Evolutionary conservation across 1,140 invertebrate genomes (phyloP), one percentile per base, ranked within the genome.

Genomic region (Copidosoma floridanum): DNA sequence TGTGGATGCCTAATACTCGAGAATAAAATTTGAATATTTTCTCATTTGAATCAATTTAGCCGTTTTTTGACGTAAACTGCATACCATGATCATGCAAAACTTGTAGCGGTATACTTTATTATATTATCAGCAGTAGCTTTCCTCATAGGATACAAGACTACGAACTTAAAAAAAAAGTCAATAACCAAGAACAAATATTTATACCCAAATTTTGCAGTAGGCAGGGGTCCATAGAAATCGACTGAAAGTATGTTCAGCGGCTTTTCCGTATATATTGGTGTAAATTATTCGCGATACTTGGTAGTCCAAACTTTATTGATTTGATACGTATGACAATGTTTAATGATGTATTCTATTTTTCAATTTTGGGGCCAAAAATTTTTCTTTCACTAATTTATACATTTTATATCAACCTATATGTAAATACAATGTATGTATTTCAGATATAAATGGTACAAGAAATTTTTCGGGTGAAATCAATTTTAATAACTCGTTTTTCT

Each of bases 201-300:
- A 7, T 54, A 21, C 2, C 70, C 63, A 16, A 54, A 65, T 14
- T 47, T 60, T 0, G 65, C 55, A 18, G 44, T 43, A 8, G 70
- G 70, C 14, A 75, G 40, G 0, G 70, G 72, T 14, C 72, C 72
- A 61, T 64, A 73, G 50, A 63, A 70, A 55, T 77, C 71, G 0
- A 67, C 62, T 29, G 70, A 68, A 1, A 76, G 64, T 11, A 74
- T 18, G 8, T 76, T 71, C 0, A 65, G 62, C 10, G 68, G 61
- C 32, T 64, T 41, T 24, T 59, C 29, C 0, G 63, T 23, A 7
- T 68, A 16, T 6, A 67, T 55, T 41, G 63, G 58, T 38, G 57
- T 47, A 32, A 32, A 32, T 6, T 6, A 8, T 12, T 6, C 6
- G 12, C 29, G 12, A 12, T 8, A 32, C 12, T 32, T 32, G 6